Conservation (phyloP, 2,888 invertebrate genomes). For the Zaprionus bogoriensis region DNA sequence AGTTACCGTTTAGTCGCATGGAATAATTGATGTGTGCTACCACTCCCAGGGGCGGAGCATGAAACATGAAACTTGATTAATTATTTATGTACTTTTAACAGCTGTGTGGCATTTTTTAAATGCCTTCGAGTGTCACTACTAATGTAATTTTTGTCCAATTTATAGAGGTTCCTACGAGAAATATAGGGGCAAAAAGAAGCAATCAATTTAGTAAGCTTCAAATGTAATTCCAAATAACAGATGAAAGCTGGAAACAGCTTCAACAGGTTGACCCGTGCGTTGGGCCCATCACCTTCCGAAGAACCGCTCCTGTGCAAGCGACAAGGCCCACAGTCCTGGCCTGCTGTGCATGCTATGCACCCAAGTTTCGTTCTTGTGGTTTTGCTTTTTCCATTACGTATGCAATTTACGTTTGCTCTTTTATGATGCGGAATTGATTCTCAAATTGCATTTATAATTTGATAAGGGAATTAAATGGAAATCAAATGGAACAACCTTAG, state of each 20-base stretch:
- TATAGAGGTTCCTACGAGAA: too few relatives aligned
- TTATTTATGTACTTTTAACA: slow-evolving; percentile 3
- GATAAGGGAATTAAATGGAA: slow-evolving; percentile 12
- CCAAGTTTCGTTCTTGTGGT: slow-evolving; percentile 22
- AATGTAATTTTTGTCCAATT: too few relatives aligned
- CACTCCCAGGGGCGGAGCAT: neutral
- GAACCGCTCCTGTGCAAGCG: slow-evolving; percentile 13
- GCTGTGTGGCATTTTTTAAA: neutral
- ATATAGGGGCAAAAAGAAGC: too few relatives aligned
- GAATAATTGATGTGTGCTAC: slow-evolving; percentile 45
- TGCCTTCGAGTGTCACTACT: neutral
- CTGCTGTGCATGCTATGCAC: neutral
- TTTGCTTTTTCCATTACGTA: slow-evolving; percentile 8
- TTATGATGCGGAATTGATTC: slow-evolving; percentile 16
- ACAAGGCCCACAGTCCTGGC: slow-evolving; percentile 1
- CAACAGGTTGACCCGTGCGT: neutral
- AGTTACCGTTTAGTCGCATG: slow-evolving; percentile 41
- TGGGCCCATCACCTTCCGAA: neutral
- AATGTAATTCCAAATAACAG: too few relatives aligned
- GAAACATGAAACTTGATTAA: neutral
- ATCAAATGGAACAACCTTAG: neutral
- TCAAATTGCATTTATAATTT: slow-evolving; percentile 26
- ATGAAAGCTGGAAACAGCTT: too few relatives aligned
- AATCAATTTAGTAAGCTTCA: too few relatives aligned
- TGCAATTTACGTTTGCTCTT: slow-evolving; percentile 26